Base-by-base conservation (phyloP, 2,113 vertebrate species). In the Poicephalus gulielmi region DNA sequence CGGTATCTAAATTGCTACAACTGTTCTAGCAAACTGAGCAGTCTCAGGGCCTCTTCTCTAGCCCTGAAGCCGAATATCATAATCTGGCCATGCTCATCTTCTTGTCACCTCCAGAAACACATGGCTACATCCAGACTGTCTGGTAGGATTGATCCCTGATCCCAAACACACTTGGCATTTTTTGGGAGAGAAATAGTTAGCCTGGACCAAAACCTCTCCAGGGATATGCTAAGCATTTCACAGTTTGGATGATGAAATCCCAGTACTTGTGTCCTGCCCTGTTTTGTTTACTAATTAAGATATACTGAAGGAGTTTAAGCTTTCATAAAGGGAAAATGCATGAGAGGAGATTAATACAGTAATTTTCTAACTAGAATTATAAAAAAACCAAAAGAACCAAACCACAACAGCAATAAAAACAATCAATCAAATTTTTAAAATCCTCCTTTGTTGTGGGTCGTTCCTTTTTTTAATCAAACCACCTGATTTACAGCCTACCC, bases 321-420 rank as follows among this genome's bases (percentile, higher is more conserved):
- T 66, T 66, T 43, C 13, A 66, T 66, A 53, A 79, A 66, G 25
- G 31, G 18, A 66, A 66, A 13, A 35, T 22, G 9, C 5, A 7
- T 16, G 31, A 53, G 11, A 53, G 13, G 14, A 52, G 17, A 63
- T 53, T 28, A 80, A 53, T 43, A 31, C 1, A 13, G 35, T 18
- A 13, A 30, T 67, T 64, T 60, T 37, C n/a, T 60, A 17, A 60
- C 10, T 17, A 24, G 22, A 35, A 10, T 59, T 35, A 35, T n/a
- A n/a, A 22, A n/a, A 33, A n/a, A 57, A 4, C 2, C 17, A 55
- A 5, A 8, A 7, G 30, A 31, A 18, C 0, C 17, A 18, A 30
- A 17, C 24, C 43, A 33, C 18, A 57, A 22, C 31, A 57, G 15
- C 9, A 59, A 50, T 7, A 59, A 59, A 31, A 59, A 22, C 31